Conservation (phyloP, 1,140 invertebrate genomes). For the Andricus grossulariae region DNA sequence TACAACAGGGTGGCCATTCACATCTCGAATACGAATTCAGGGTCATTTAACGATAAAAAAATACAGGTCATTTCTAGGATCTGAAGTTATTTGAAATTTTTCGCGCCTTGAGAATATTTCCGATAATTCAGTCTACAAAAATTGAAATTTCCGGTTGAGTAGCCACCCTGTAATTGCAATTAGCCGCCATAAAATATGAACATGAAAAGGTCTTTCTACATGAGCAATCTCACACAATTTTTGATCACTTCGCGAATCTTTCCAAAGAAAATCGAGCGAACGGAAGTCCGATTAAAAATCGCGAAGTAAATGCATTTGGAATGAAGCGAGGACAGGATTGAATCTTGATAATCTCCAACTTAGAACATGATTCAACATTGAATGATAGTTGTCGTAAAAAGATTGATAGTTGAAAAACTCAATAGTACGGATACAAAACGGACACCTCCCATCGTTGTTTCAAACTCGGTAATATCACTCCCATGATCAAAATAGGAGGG, state of each 20-base stretch:
- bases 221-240: slow-evolving; percentile 14
- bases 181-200: slow-evolving; percentile 28
- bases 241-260: slow-evolving; percentile 25
- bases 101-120: not conserved
- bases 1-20: too few species aligned
- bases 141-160: too few species aligned
- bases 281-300: slow-evolving; percentile 37
- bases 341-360: too few species aligned
- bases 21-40: too few species aligned
- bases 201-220: slow-evolving; percentile 26
- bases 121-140: slow-evolving; percentile 8
- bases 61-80: slow-evolving; percentile 33
- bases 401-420: too few species aligned
- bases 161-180: too few species aligned
- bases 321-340: slow-evolving; percentile 45
- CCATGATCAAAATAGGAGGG: not conserved
- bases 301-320: slow-evolving; percentile 63
- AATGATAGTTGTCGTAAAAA: too few species aligned
- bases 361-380: too few species aligned
- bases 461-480: not conserved
- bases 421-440: too few species aligned
- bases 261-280: slow-evolving; percentile 36
- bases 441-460: too few species aligned
- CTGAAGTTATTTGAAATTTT: slow-evolving; percentile 27
- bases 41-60: slow-evolving; percentile 3